A percentile compares a stretch with the other conserved stretches of the same genome.
phyloP scores from a whole-genome alignment of 2,113 vertebrate genomes.

The Anoplopoma fimbria region DNA sequence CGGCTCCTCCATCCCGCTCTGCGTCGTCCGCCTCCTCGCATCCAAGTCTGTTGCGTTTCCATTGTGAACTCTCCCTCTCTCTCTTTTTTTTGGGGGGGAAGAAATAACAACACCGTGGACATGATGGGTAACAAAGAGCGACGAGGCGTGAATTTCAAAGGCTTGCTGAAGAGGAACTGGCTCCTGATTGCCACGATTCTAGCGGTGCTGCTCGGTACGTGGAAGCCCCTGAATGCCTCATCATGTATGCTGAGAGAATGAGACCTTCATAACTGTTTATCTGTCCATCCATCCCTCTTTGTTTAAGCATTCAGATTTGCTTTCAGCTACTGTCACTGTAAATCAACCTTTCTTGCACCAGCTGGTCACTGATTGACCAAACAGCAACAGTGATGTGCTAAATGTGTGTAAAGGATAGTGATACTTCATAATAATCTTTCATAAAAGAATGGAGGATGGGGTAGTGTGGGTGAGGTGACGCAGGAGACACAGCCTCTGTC shows the following conservation, averaged over 20 bases:
- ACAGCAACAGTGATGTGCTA: neutral
- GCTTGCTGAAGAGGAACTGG: slow-evolving; percentile 90
- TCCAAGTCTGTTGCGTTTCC: slow-evolving; percentile 48
- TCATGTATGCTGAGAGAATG: slow-evolving; percentile 31
- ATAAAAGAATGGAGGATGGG: neutral
- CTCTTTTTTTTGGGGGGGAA: neutral
- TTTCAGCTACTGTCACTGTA: slow-evolving; percentile 25
- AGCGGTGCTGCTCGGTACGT: slow-evolving; percentile 92
- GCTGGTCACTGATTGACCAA: neutral
- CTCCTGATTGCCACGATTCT: slow-evolving; percentile 90
- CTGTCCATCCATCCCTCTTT: neutral
- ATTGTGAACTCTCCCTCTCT: neutral
- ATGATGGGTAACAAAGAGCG: slow-evolving; percentile 85
- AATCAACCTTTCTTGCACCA: slow-evolving; percentile 39
- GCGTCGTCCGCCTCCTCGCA: slow-evolving; percentile 50
- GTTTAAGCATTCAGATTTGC: neutral
- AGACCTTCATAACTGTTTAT: slow-evolving; percentile 11
- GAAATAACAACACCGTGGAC: slow-evolving; percentile 62
- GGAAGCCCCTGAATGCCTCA: slow-evolving; percentile 22
- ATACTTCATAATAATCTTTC: neutral
- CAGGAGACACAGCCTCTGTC: slow-evolving; percentile 33
- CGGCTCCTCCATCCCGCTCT: slow-evolving; percentile 23
- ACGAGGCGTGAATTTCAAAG: slow-evolving; percentile 80
- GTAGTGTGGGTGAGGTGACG: neutral
- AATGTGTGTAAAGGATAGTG: neutral